These are phyloP conservation scores for Hydra vulgaris DNA, from an alignment of 30 jellyfish, hydroid and myxozoan species.

Conservation along the genomic window DNA sequence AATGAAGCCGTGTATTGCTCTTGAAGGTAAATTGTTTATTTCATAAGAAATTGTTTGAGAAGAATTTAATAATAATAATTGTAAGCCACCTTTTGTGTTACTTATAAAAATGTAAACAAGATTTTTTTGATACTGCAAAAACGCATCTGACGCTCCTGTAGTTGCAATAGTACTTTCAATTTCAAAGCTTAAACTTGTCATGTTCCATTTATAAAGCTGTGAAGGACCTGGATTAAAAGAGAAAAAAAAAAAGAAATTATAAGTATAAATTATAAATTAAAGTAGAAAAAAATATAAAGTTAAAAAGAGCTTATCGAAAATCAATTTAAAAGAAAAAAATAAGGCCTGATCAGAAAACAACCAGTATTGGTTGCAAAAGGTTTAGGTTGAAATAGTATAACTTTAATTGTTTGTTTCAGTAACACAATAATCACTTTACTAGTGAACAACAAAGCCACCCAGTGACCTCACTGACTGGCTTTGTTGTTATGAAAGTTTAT, in stretches of 20 bases:
- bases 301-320: no score
- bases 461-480: no score
- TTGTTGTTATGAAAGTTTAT: no score
- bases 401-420: no score
- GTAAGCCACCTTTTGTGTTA: neutral
- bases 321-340: no score
- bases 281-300: neutral
- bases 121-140: neutral
- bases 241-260: neutral
- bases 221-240: constrained; percentile 6
- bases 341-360: no score
- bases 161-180: neutral
- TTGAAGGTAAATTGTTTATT: neutral
- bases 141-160: constrained; percentile 2
- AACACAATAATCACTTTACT: no score
- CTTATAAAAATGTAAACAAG: neutral
- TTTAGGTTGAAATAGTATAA: no score
- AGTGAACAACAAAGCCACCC: no score
- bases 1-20: neutral
- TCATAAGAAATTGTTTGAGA: neutral
- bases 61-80: neutral
- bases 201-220: constrained; percentile 9
- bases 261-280: neutral
- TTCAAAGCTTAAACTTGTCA: neutral
- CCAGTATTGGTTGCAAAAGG: no score